Percentiles rank a stretch among this genome's conserved stretches.
phyloP scores from a whole-genome alignment of 2,888 invertebrate species.

The Cyaniris semiargus region DNA sequence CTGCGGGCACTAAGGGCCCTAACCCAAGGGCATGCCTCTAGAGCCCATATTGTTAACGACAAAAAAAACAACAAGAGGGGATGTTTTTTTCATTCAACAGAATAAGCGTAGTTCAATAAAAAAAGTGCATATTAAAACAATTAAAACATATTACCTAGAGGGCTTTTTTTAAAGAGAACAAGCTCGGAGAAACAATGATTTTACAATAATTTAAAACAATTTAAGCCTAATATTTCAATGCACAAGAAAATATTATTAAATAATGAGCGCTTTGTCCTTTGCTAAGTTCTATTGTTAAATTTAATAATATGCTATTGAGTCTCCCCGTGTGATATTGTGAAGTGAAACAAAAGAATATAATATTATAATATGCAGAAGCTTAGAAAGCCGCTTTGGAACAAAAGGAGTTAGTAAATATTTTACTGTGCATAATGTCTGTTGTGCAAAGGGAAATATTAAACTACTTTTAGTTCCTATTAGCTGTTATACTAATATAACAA shows the following conservation, averaged over 20 bases:
- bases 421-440: background rate
- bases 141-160: background rate
- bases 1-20: background rate
- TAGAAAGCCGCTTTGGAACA: background rate
- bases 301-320: background rate
- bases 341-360: background rate
- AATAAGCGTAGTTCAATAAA: background rate
- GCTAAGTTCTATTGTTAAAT: background rate
- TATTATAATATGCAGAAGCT: background rate
- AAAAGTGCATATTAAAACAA: background rate
- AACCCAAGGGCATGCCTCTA: too few relatives aligned
- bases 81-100: background rate
- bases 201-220: background rate
- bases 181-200: background rate
- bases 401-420: background rate
- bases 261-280: background rate
- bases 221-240: background rate
- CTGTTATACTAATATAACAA: too few relatives aligned
- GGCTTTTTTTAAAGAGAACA: background rate
- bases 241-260: conserved; percentile 1
- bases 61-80: background rate
- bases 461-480: background rate
- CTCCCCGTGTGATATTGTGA: background rate
- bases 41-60: background rate
- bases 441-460: background rate